These are phyloP conservation scores for Pampus argenteus DNA, from an alignment of 2,797 vertebrate genomes.

Conservation along the genomic window DNA sequence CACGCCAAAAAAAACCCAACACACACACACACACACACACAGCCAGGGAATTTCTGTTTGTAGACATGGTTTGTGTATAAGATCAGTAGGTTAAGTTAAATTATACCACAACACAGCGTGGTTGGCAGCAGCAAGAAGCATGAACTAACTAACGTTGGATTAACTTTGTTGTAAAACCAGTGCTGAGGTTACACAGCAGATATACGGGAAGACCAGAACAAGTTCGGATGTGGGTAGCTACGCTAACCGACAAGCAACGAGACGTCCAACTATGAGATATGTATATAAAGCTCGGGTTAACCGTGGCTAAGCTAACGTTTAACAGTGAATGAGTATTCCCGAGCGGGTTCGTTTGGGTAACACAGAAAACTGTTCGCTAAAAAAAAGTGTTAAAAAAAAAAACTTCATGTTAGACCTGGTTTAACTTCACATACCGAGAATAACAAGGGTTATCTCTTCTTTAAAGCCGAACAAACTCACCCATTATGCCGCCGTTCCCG, in stretches of 20 bases:
- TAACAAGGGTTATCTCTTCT: background rate
- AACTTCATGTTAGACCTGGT: background rate
- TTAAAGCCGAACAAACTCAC: constrained; percentile 62
- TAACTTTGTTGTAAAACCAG: background rate
- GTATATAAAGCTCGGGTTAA: background rate
- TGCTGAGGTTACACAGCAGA: background rate
- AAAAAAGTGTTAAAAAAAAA: background rate
- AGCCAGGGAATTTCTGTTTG: background rate
- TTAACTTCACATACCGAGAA: background rate
- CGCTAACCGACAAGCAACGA: background rate
- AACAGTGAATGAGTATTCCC: background rate
- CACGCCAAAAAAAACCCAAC: background rate
- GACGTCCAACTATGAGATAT: background rate
- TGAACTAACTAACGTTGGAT: too few relatives aligned
- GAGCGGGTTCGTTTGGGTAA: background rate
- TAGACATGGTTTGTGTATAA: background rate
- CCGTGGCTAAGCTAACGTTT: constrained; percentile 24
- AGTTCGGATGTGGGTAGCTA: background rate
- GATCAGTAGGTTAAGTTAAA: rapidly evolving
- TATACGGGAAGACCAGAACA: constrained; percentile 36
- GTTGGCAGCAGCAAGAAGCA: constrained; percentile 17
- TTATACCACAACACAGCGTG: constrained; percentile 25
- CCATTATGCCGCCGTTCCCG: constrained; percentile 83
- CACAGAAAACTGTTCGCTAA: background rate
- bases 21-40: background rate